Conservation (phyloP, 2,113 vertebrate species). For the Cebus imitator region DNA sequence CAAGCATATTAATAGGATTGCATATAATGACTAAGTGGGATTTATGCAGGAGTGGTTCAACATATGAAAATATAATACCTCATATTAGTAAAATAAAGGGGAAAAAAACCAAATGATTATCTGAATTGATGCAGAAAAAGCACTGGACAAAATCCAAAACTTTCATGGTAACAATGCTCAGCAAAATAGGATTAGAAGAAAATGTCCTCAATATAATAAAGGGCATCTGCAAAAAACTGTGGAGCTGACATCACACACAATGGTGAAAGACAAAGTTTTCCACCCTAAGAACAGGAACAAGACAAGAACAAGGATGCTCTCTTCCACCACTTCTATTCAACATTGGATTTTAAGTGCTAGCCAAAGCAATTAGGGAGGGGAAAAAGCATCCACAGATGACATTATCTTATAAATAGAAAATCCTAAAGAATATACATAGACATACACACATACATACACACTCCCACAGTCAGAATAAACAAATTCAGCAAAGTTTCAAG, state of each 20-base stretch:
- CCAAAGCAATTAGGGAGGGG: not conserved
- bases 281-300: not conserved
- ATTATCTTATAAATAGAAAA: not conserved
- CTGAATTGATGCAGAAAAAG: not conserved
- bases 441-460: not conserved
- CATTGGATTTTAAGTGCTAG: not conserved
- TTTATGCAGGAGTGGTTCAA: not conserved
- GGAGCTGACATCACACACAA: not conserved
- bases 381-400: not conserved
- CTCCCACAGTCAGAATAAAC: not conserved
- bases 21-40: not conserved
- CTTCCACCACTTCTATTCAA: not conserved
- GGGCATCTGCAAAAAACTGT: not conserved
- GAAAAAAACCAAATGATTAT: not conserved
- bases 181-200: not conserved
- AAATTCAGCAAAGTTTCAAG: not conserved
- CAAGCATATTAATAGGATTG: not conserved
- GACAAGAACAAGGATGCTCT: not conserved
- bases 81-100: not conserved
- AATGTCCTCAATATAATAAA: not conserved
- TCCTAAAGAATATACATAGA: not conserved
- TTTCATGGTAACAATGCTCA: not conserved
- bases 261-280: not conserved
- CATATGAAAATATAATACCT: not conserved
- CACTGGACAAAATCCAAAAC: not conserved